phyloP scores from a whole-genome alignment of 2,888 invertebrate species.

The Drosophila suboccidentalis region DNA sequence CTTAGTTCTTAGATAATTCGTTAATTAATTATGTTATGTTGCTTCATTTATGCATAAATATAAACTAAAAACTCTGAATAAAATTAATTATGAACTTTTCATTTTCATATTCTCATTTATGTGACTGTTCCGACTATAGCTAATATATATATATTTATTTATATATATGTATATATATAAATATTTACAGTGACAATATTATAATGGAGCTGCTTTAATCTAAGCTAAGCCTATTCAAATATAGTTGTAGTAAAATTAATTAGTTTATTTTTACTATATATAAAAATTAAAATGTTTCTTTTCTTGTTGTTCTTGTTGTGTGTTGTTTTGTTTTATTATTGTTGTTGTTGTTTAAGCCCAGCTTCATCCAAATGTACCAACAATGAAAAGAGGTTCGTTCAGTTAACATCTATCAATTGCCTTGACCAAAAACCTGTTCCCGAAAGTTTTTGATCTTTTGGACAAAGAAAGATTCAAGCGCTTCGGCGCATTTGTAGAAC shows the following conservation, averaged over 20 bases:
- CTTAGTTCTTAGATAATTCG: slow-evolving; percentile 18
- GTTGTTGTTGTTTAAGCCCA: slow-evolving; percentile 12
- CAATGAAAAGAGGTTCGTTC: slow-evolving; percentile 8
- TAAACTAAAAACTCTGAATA: slow-evolving; percentile 22
- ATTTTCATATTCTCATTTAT: slow-evolving; percentile 24
- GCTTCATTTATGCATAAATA: slow-evolving; percentile 21
- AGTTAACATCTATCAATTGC: slow-evolving; percentile 41
- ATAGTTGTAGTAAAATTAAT: slow-evolving; percentile 37
- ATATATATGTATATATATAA: slow-evolving; percentile 23
- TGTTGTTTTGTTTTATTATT: slow-evolving; percentile 1
- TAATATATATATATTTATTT: slow-evolving; percentile 37
- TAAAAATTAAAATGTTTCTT: slow-evolving; percentile 35
- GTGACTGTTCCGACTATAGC: slow-evolving; percentile 37
- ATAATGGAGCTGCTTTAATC: slow-evolving; percentile 35
- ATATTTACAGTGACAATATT: slow-evolving; percentile 27
- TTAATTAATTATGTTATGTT: slow-evolving; percentile 7
- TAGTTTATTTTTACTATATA: slow-evolving; percentile 37
- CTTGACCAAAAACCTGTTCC: slow-evolving; percentile 89
- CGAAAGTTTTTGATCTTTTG: slow-evolving; percentile 95
- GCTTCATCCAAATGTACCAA: slow-evolving; percentile 33
- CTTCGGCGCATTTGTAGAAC: slow-evolving; percentile 98
- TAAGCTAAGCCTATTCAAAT: slow-evolving; percentile 25
- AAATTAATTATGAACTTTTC: slow-evolving; percentile 29
- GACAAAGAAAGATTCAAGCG: slow-evolving; percentile 97
- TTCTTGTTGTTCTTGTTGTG: neutral